Evolutionary conservation across 2,113 vertebrate species (phyloP).

Genomic region (Aplodontia rufa): DNA sequence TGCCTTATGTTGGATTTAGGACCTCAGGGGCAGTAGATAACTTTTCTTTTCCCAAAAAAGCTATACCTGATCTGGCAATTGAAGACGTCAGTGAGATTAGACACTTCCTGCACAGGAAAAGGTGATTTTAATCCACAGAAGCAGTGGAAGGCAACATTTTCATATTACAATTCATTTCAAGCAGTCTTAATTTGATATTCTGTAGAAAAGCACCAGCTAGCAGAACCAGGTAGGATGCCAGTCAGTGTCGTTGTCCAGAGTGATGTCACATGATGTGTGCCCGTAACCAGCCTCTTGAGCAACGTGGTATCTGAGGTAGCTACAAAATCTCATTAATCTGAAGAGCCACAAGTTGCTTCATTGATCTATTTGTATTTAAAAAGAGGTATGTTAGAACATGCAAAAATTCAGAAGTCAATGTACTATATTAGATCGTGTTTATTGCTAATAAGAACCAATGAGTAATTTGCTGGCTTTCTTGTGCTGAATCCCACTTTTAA

Average conservation of each 20-base stretch:
- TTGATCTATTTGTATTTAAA: not conserved
- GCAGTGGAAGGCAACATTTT: constrained; percentile 39
- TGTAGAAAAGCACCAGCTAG: constrained; percentile 14
- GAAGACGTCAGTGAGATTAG: constrained; percentile 20
- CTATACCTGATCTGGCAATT: constrained; percentile 41
- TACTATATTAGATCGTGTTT: constrained; percentile 65
- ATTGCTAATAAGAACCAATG: constrained; percentile 67
- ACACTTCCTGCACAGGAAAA: constrained; percentile 10
- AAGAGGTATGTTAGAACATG: not conserved
- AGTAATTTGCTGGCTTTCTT: constrained; percentile 31
- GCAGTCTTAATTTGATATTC: constrained; percentile 11
- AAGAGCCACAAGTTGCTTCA: constrained; percentile 29
- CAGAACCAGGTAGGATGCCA: not conserved
- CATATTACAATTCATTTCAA: constrained; percentile 29
- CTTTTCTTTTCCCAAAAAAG: constrained; percentile 39
- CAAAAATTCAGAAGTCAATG: not conserved
- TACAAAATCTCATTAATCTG: not conserved
- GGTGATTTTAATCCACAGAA: constrained; percentile 42
- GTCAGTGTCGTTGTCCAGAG: not conserved
- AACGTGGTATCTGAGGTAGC: not conserved
- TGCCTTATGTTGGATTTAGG: constrained; percentile 58
- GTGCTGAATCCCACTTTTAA: constrained; percentile 56
- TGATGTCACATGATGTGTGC: not conserved
- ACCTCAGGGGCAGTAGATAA: constrained; percentile 56
- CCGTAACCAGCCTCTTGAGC: constrained; percentile 39